Base-by-base conservation (phyloP, 1,140 invertebrate species). In the Platyscapa corneri region DNA sequence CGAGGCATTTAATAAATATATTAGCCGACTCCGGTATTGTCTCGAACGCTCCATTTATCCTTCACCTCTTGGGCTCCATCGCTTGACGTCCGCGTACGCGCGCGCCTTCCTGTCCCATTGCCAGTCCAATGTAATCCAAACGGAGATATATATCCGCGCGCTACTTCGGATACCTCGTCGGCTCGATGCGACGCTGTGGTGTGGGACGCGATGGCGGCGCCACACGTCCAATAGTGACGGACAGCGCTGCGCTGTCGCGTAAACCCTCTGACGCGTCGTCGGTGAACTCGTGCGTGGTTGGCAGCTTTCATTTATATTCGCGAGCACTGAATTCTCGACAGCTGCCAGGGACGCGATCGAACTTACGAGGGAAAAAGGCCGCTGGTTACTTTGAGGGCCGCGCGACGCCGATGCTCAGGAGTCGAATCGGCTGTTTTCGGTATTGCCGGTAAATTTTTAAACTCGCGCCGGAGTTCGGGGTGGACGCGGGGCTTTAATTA, bases 41-140 rank as follows among this genome's bases (percentile, higher is more conserved):
- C 74, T 70, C 75, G 0, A n/a, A 1, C 39, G 82, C 76, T 80
- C 30, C 83, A 84, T 84, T 79, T 60, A 74, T 84, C 76, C 37
- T 72, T 78, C 82, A 78, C 42, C 14, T 42, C 7, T 74, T 70
- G 23, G 5, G 64, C 27, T 39, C 27, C 37, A 39, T 64, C 32
- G 37, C 67, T 16, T 39, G 34, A 42, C 65, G 80, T n/a, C 7
- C 39, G 18, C 53, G 88, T 87, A 88, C n/a, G n/a, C n/a, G 42
- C 90, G 88, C 89, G 91, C n/a, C n/a, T n/a, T n/a, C n/a, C n/a
- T 92, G 90, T 88, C 90, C 90, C 89, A 91, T 92, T 91, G 91
- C 77, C 90, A 89, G 89, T 89, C 87, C 89, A 86, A 20, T 89
- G 90, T 92, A 92, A 92, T 92, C 90, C 92, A 91, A 90, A 89